Base-by-base conservation (phyloP, 2,113 vertebrate species). In the Misgurnus anguillicaudatus region DNA sequence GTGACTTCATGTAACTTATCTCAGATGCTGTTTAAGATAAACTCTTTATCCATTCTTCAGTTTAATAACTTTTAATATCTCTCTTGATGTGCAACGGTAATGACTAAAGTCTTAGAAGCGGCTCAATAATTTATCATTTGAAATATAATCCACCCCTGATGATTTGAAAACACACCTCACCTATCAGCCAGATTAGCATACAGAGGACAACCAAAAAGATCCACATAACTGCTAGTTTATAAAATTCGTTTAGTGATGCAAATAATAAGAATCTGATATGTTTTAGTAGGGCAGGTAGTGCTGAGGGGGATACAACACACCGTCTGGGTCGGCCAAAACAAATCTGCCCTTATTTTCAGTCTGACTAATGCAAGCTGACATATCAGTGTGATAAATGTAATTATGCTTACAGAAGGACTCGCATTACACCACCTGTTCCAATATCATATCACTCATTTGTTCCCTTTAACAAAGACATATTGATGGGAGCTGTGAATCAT, bases 321-420 rank as follows among this genome's bases (percentile, higher is more conserved):
- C 62, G 19, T 16, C 53, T 79, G 67, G 1, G 45, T 19, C 21
- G 66, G 53, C 55, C 80, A 85, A 85, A 87, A 68, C 38, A 10
- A 78, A 86, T 89, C 66, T 84, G 17, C 19, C 21, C 41, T 13
- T 47, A 75, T 69, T 82, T 51, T 65, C 77, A 71, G 47, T 60
- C 17, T 81, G 81, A 84, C 80, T 80, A 85, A 87, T 88, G 81
- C 84, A 87, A 86, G 53, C 81, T 82, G 87, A 60, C 53, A 47
- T 82, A 71, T 85, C 85, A 87, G 83, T 66, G 76, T 85, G 84
- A 87, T 78, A 86, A 89, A 92, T 86, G 70, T 64, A 77, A 90
- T 92, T 90, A 88, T 81, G 81, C 84, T 82, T 48, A 84, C 83
- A 87, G 60, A 78, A 61, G 82, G 83, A 77, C 58, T 75, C 62